These are phyloP conservation scores for Oopsacas minuta DNA, from an alignment of 37 sponge, comb jelly and placozoan species.

Conservation along the genomic window DNA sequence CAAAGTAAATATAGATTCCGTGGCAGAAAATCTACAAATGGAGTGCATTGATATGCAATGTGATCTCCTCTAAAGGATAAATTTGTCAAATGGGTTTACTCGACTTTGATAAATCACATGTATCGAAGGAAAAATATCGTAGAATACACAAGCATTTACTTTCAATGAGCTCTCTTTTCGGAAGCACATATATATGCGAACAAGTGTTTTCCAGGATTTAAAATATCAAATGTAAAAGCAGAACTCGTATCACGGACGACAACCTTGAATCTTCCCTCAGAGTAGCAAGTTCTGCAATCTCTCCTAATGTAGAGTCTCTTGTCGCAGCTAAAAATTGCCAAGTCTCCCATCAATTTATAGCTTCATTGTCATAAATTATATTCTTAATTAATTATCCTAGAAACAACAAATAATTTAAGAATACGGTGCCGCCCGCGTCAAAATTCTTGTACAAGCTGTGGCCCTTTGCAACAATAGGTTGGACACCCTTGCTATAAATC, in stretches of 20 bases:
- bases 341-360: not conserved
- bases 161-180: not conserved
- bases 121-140: not conserved
- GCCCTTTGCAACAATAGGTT: not conserved
- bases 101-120: not conserved
- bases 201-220: not conserved
- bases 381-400: too few relatives aligned
- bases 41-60: not conserved
- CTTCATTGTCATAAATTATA: not conserved
- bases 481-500: not conserved
- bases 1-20: not conserved
- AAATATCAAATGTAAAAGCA: not conserved
- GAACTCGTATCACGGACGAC: not conserved
- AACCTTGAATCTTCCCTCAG: not conserved
- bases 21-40: not conserved
- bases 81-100: not conserved
- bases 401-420: too few relatives aligned
- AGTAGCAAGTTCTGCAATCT: not conserved
- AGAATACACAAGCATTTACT: not conserved
- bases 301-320: not conserved
- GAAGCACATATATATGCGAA: not conserved
- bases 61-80: not conserved
- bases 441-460: not conserved
- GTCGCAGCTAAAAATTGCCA: not conserved
- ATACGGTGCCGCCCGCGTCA: not conserved